Evolutionary conservation across 37 sponge, comb jelly and placozoan species (phyloP).

Genomic region (Spongilla lacustris): DNA sequence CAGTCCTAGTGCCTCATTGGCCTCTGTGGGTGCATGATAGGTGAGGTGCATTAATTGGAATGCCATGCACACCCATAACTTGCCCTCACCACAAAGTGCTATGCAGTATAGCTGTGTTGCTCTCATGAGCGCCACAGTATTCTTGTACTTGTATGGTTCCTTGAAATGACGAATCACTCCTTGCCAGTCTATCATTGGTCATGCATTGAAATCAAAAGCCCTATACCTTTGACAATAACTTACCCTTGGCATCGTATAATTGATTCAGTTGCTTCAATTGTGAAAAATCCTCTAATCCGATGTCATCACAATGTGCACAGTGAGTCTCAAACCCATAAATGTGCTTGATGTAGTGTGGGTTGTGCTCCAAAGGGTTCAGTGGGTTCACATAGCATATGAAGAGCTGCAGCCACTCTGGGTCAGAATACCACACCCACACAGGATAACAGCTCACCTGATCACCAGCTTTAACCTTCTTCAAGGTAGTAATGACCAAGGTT

Average conservation of each 20-base stretch:
- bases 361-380: not conserved
- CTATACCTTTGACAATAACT: not conserved
- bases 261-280: not conserved
- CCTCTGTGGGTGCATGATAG: no score
- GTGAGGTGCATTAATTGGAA: no score
- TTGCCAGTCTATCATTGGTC: not conserved
- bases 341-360: not conserved
- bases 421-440: no score
- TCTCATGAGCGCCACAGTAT: not conserved
- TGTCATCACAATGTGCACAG: not conserved
- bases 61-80: no score
- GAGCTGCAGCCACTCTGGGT: not conserved
- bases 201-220: not conserved
- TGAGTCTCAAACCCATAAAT: not conserved
- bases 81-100: not conserved
- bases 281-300: not conserved
- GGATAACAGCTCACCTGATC: not conserved
- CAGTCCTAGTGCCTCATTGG: no score
- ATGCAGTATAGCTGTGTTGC: not conserved
- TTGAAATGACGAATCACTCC: not conserved
- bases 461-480: not conserved
- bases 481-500: not conserved
- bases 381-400: not conserved
- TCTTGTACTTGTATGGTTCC: not conserved
- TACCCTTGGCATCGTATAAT: not conserved